These are phyloP conservation scores for Melanotaenia nigrans DNA, from an alignment of 2,797 vertebrate species.

Conservation along the genomic window DNA sequence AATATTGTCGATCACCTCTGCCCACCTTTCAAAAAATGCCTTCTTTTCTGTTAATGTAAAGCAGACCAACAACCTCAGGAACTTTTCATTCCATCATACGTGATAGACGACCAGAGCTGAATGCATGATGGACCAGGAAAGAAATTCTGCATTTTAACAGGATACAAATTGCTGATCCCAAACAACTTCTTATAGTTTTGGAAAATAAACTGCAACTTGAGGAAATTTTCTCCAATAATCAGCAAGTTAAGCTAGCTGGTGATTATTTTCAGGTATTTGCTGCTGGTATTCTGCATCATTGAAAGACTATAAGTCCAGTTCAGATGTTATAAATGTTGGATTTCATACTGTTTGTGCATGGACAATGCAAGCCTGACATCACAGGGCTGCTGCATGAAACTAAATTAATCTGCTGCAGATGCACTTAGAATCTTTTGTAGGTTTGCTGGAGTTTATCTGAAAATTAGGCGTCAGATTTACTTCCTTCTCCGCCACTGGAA, in stretches of 20 bases:
- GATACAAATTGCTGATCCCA: too few species aligned
- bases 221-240: too few species aligned
- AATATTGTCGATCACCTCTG: neutral
- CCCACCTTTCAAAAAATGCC: neutral
- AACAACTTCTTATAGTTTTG: too few species aligned
- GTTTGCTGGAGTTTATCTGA: conserved; percentile 15
- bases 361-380: neutral
- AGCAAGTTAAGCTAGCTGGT: too few species aligned
- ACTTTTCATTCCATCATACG: neutral
- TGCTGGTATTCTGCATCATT: too few species aligned
- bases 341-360: neutral
- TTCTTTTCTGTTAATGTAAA: neutral
- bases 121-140: neutral
- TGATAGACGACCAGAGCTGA: neutral
- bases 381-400: neutral
- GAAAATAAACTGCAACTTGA: too few species aligned
- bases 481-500: neutral
- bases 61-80: neutral
- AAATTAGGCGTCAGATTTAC: conserved; percentile 10
- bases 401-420: too few species aligned
- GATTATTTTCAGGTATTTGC: too few species aligned
- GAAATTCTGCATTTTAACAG: too few species aligned
- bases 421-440: too few species aligned
- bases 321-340: too few species aligned
- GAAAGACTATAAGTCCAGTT: too few species aligned